Conservation (phyloP, 2,113 vertebrate species). For the Alethe diademata region DNA sequence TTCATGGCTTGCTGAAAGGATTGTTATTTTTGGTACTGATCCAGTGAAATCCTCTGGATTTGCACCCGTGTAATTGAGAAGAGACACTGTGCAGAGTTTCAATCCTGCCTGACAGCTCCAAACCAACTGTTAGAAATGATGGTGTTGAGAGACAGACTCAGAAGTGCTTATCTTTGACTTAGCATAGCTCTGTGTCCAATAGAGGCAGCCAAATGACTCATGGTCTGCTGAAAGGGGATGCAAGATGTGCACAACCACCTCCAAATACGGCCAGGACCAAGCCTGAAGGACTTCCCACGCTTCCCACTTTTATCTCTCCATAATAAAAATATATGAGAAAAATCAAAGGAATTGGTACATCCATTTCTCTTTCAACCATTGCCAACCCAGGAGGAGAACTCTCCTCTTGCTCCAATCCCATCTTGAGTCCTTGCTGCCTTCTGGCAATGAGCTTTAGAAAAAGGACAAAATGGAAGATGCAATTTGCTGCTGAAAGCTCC, state of each 20-base stretch:
- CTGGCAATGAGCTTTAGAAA: background rate
- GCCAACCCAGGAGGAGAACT: background rate
- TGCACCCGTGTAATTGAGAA: background rate
- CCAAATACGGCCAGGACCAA: background rate
- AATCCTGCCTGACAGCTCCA: background rate
- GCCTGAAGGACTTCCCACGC: background rate
- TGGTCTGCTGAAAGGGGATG: background rate
- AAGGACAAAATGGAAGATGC: background rate
- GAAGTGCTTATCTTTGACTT: background rate
- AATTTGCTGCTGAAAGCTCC: background rate
- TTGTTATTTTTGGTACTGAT: background rate
- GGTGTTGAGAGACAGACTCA: conserved; percentile 8
- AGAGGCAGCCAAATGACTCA: background rate
- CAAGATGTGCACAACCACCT: background rate
- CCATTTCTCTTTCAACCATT: background rate
- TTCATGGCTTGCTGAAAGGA: background rate
- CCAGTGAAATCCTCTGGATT: conserved; percentile 36
- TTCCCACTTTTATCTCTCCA: background rate
- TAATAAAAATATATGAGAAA: background rate
- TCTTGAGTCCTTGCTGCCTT: background rate
- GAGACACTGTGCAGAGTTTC: background rate
- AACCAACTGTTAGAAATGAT: background rate
- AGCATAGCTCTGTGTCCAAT: background rate
- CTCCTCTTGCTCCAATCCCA: background rate
- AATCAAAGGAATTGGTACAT: background rate